phyloP scores from a whole-genome alignment of 2,113 vertebrate species.

The Illadopsis cleaveri region DNA sequence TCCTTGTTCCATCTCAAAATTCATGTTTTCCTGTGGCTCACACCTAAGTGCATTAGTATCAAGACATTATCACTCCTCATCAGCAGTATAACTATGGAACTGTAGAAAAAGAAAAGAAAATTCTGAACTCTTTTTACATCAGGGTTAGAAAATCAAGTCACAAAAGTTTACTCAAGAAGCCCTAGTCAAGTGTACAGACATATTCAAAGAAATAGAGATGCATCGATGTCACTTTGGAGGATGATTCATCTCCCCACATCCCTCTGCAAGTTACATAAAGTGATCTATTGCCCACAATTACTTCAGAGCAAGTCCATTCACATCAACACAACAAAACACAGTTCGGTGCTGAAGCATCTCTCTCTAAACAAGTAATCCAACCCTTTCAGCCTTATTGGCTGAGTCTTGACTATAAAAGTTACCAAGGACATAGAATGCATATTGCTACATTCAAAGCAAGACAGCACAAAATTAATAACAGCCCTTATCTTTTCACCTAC shows the following conservation, averaged over 20 bases:
- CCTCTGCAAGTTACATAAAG: neutral
- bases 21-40: neutral
- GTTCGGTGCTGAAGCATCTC: neutral
- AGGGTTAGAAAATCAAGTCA: neutral
- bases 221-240: neutral
- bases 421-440: neutral
- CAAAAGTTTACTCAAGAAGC: neutral
- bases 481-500: neutral
- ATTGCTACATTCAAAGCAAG: neutral
- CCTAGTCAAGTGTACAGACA: neutral
- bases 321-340: neutral
- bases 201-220: neutral
- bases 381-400: neutral
- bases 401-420: neutral
- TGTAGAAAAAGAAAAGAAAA: neutral
- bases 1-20: neutral
- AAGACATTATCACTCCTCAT: neutral
- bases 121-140: neutral
- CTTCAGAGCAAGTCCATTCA: neutral
- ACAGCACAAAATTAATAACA: neutral
- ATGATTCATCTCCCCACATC: neutral
- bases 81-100: neutral
- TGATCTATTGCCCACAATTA: neutral
- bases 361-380: neutral
- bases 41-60: neutral